Percentiles rank a stretch among this genome's conserved stretches.
Evolutionary conservation across 2,888 invertebrate species (phyloP).

Genomic region (Brenthis daphne): DNA sequence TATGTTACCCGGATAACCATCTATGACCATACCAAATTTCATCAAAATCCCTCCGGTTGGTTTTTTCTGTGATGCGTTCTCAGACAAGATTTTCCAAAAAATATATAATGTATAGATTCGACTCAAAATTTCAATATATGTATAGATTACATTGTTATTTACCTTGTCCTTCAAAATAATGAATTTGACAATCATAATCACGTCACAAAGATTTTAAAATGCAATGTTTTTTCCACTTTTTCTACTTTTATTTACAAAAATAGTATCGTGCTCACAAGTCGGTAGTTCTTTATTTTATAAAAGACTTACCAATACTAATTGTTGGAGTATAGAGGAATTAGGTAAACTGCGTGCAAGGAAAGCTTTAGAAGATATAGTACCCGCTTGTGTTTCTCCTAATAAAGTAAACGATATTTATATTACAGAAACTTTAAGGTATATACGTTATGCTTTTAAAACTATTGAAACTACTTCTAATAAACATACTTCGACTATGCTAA

Average conservation of each 20-base stretch:
- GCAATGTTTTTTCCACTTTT: conserved; percentile 63
- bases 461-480: conserved; percentile 48
- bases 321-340: conserved; percentile 67
- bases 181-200: conserved; percentile 19
- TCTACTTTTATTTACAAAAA: conserved; percentile 52
- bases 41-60: too few species aligned
- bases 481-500: conserved; percentile 50
- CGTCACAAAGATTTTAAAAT: conserved; percentile 44
- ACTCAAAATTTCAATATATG: too few species aligned
- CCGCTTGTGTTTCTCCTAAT: conserved; percentile 53
- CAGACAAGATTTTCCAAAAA: too few species aligned
- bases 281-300: conserved; percentile 66
- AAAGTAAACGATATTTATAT: conserved; percentile 59
- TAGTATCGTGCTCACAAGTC: conserved; percentile 50
- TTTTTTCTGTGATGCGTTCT: too few species aligned
- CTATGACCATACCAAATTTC: too few species aligned
- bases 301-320: conserved; percentile 47
- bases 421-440: conserved; percentile 57
- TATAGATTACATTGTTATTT: too few species aligned
- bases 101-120: too few species aligned
- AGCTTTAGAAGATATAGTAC: conserved; percentile 61
- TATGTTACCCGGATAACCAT: too few species aligned
- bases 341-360: conserved; percentile 62
- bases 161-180: neutral
- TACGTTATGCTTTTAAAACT: conserved; percentile 51